Conservation (phyloP, 2,797 vertebrate species). For the Hippopotamyrus pictus region DNA sequence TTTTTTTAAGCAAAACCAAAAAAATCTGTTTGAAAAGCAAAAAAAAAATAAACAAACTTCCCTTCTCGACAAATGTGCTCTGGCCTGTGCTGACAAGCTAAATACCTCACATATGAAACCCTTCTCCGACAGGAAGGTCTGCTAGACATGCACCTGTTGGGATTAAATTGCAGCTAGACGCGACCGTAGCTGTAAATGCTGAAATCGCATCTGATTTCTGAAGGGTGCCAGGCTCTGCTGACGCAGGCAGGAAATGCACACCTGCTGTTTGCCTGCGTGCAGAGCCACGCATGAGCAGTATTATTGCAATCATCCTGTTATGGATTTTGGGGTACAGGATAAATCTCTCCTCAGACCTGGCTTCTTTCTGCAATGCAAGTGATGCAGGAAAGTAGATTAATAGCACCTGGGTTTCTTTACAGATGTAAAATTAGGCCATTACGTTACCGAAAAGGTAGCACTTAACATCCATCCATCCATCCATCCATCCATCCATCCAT, state of each 20-base stretch:
- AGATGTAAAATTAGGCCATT: constrained; percentile 38
- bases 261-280: constrained; percentile 32
- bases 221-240: background rate
- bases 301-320: constrained; percentile 45
- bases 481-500: background rate
- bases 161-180: constrained; percentile 15
- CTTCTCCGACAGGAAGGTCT: constrained; percentile 5
- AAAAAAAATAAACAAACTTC: constrained; percentile 5
- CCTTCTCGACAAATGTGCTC: constrained; percentile 14
- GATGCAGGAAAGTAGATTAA: constrained; percentile 27
- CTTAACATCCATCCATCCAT: background rate
- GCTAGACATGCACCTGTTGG: constrained; percentile 23
- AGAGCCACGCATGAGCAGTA: constrained; percentile 24
- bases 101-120: constrained; percentile 11
- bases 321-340: constrained; percentile 50
- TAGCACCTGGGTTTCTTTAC: constrained; percentile 32
- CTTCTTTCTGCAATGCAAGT: constrained; percentile 45
- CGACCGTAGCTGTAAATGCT: constrained; percentile 16
- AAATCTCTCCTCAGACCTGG: constrained; percentile 38
- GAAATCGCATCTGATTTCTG: constrained; percentile 11
- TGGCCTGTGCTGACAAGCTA: constrained; percentile 20
- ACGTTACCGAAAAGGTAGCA: background rate
- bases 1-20: background rate
- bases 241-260: constrained; percentile 10
- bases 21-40: constrained; percentile 20